Conservation (phyloP, 2,888 invertebrate genomes). For the Axea sp. region DNA sequence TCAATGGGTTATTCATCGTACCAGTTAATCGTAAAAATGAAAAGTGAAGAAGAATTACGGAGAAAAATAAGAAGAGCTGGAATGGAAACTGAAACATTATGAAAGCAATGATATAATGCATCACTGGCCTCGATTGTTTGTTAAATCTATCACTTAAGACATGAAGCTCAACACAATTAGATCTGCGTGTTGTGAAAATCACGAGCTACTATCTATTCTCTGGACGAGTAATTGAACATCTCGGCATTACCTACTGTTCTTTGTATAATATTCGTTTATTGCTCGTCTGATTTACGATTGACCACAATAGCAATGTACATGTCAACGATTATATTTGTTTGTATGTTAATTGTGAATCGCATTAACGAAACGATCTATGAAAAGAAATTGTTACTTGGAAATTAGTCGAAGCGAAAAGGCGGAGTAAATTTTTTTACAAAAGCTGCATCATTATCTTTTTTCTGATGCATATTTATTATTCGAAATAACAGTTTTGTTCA, state of each 20-base stretch:
- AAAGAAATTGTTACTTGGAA: too few species aligned
- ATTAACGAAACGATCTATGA: too few species aligned
- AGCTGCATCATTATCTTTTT: too few species aligned
- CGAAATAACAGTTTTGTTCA: too few species aligned
- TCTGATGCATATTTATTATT: too few species aligned
- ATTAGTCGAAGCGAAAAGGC: too few species aligned
- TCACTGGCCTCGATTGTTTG: constrained; percentile 54
- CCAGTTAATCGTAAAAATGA: constrained; percentile 39
- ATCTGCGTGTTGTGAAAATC: constrained; percentile 67
- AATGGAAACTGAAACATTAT: constrained; percentile 50
- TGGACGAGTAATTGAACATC: constrained; percentile 65
- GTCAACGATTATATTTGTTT: constrained; percentile 20
- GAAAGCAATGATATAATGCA: constrained; percentile 56
- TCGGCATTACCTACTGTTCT: constrained; percentile 64
- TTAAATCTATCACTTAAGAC: constrained; percentile 60
- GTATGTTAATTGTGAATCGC: constrained; percentile 30
- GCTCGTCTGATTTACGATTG: constrained; percentile 58
- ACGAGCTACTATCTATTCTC: constrained; percentile 62
- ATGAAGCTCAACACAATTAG: constrained; percentile 57
- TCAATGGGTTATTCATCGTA: constrained; percentile 5
- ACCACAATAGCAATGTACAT: constrained; percentile 38
- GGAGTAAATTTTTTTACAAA: too few species aligned
- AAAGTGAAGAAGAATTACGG: constrained; percentile 19
- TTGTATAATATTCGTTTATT: constrained; percentile 70
- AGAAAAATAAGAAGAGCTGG: constrained; percentile 26